Conservation (phyloP, 1,140 invertebrate genomes). For the Parapsyche elsis region DNA sequence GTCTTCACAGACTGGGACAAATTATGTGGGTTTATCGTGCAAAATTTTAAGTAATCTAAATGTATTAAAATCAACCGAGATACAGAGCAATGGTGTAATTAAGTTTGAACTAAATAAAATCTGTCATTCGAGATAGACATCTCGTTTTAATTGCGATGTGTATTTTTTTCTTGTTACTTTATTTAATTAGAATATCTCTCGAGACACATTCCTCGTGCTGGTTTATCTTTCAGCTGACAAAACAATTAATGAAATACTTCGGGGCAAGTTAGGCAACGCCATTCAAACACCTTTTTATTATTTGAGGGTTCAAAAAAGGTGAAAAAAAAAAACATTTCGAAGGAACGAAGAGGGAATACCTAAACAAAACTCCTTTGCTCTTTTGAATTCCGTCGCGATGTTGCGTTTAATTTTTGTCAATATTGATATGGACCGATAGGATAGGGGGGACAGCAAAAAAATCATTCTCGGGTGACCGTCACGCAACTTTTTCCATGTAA, state of each 20-base stretch:
- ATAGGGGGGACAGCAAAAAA: neutral
- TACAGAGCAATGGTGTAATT: neutral
- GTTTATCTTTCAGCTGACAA: constrained; percentile 37
- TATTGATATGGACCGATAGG: constrained; percentile 46
- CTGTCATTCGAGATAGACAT: neutral
- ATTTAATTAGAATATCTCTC: constrained; percentile 3
- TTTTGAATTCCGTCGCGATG: constrained; percentile 41
- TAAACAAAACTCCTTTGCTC: constrained; percentile 15
- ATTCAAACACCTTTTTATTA: constrained; percentile 27
- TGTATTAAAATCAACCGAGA: neutral
- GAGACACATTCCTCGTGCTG: neutral
- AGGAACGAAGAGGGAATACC: neutral
- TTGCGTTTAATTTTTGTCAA: constrained; percentile 48
- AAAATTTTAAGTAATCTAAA: neutral
- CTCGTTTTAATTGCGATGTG: constrained; percentile 3
- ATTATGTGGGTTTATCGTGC: no score
- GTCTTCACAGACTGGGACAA: neutral
- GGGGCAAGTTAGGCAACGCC: constrained; percentile 18
- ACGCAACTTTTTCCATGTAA: no score
- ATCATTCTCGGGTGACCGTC: neutral
- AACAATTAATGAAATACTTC: constrained; percentile 42
- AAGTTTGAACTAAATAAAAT: neutral
- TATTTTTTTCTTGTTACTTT: constrained; percentile 5
- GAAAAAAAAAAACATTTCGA: constrained; percentile 37
- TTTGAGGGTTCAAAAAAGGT: constrained; percentile 8